phyloP scores from a whole-genome alignment of 2,797 vertebrate genomes.

The Rhabdophis nuchalis region DNA sequence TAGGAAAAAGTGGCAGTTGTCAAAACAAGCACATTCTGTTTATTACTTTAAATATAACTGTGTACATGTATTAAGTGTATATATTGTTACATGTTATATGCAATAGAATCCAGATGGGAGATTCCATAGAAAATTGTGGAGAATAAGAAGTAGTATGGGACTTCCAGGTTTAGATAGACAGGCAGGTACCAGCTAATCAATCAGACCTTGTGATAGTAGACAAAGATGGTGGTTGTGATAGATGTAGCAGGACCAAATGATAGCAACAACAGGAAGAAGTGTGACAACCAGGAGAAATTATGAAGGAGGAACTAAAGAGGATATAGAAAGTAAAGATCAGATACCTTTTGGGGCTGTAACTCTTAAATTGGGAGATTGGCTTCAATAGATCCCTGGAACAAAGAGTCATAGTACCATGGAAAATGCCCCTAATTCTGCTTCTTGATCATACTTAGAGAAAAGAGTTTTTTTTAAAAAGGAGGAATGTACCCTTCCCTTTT shows the following conservation, averaged over 20 bases:
- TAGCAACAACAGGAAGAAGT: not conserved
- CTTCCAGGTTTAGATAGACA: not conserved
- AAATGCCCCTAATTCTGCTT: not conserved
- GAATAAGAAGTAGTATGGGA: not conserved
- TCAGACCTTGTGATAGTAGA: not conserved
- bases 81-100: not conserved
- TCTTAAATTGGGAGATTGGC: not conserved
- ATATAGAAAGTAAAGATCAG: not conserved
- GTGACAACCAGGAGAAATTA: not conserved
- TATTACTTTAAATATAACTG: not conserved
- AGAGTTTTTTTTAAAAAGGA: not conserved
- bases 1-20: not conserved
- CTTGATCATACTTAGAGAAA: not conserved
- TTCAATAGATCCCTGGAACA: not conserved
- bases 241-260: not conserved
- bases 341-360: not conserved
- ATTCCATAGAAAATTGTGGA: not conserved
- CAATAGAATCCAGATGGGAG: not conserved
- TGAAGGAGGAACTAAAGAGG: not conserved
- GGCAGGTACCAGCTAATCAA: not conserved
- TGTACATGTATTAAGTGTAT: not conserved
- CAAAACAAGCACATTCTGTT: not conserved
- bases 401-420: not conserved
- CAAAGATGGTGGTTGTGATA: not conserved
- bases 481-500: not conserved